Conservation (phyloP, 1,140 invertebrate genomes). For the Ceratitis capitata region DNA sequence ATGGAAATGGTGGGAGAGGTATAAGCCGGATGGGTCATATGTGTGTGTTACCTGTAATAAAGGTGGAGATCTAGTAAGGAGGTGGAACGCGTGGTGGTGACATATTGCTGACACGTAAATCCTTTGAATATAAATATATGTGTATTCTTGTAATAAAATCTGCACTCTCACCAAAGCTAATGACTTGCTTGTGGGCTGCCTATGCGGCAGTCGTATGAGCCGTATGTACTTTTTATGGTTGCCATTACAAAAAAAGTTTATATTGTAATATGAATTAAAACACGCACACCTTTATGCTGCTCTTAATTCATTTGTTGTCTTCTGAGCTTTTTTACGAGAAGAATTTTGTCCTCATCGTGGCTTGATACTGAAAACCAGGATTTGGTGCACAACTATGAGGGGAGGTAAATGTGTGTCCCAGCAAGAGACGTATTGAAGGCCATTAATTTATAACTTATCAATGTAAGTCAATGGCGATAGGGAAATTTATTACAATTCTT, state of each 20-base stretch:
- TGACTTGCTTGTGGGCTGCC: neutral
- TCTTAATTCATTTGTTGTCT: conserved; percentile 45
- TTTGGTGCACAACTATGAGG: neutral
- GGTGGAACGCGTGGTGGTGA: neutral
- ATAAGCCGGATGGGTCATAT: neutral
- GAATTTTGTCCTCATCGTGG: conserved; percentile 48
- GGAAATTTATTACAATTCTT: neutral
- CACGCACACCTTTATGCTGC: neutral
- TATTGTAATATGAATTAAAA: neutral
- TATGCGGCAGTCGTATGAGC: neutral
- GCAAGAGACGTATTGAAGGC: neutral
- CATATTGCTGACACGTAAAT: neutral
- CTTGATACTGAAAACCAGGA: neutral
- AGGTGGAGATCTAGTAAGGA: no score
- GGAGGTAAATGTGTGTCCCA: neutral
- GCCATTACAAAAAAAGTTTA: neutral
- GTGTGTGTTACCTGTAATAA: no score
- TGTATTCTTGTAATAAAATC: neutral
- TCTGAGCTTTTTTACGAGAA: conserved; percentile 62
- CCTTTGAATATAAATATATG: neutral
- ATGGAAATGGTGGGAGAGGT: neutral
- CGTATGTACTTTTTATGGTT: neutral
- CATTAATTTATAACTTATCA: neutral
- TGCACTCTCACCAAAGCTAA: neutral
- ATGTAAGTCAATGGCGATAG: neutral